These are phyloP conservation scores for Eupithecia tripunctaria DNA, from an alignment of 2,888 invertebrate genomes.

Conservation along the genomic window DNA sequence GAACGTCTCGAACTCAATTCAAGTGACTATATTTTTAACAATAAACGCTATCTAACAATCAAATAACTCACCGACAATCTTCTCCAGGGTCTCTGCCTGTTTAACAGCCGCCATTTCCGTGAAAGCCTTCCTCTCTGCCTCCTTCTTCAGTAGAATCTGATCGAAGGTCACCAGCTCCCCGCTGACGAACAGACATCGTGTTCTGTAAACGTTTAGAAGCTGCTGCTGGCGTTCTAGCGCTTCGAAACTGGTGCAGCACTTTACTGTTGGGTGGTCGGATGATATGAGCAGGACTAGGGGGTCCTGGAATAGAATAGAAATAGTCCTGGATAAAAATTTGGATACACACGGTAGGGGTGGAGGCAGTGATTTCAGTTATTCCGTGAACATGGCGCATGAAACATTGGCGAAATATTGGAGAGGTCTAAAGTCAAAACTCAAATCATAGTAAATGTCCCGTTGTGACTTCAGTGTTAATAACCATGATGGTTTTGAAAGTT, in stretches of 20 bases:
- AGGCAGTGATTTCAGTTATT: no score
- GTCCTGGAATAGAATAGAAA: slow-evolving; percentile 66
- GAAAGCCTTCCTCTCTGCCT: slow-evolving; percentile 77
- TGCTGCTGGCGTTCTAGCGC: slow-evolving; percentile 79
- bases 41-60: no score
- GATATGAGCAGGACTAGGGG: slow-evolving; percentile 81
- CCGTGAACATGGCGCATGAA: no score
- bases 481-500: slow-evolving; percentile 81
- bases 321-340: not conserved
- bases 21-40: no score
- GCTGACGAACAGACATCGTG: slow-evolving; percentile 79
- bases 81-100: slow-evolving; percentile 80
- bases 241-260: slow-evolving; percentile 80
- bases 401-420: no score
- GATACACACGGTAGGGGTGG: no score
- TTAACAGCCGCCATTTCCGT: slow-evolving; percentile 80
- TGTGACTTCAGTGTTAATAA: no score
- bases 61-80: slow-evolving; percentile 66
- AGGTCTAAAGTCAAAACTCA: no score
- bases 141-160: slow-evolving; percentile 76
- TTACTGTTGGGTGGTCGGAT: slow-evolving; percentile 81
- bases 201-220: slow-evolving; percentile 79
- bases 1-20: no score
- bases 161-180: slow-evolving; percentile 80
- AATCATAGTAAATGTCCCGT: no score